A percentile compares a stretch with the other conserved stretches of the same genome.
phyloP scores from a whole-genome alignment of 2,113 vertebrate species.

The Gobio gobio region DNA sequence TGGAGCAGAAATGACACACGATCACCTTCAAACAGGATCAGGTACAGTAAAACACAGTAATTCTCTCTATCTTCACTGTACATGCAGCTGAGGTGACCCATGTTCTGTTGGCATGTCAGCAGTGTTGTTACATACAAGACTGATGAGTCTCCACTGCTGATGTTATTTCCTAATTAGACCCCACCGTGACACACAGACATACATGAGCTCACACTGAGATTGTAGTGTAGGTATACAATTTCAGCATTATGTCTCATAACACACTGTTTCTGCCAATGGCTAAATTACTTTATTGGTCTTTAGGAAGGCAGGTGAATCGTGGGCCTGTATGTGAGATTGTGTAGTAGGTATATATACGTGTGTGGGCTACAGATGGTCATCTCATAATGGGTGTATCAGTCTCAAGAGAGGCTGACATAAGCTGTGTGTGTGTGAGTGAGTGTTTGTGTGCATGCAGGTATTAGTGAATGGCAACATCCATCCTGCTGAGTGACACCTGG shows the following conservation, averaged over 20 bases:
- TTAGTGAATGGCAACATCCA: conserved; percentile 20
- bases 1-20: no score
- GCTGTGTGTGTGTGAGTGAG: conserved; percentile 15
- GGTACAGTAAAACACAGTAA: no score
- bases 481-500: conserved; percentile 8
- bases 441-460: background rate
- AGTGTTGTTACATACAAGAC: background rate
- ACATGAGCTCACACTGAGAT: conserved; percentile 9
- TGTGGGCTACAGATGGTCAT: conserved; percentile 45
- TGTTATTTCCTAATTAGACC: conserved; percentile 39
- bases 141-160: conserved; percentile 12
- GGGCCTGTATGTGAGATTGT: conserved; percentile 27
- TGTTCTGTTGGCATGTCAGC: conserved; percentile 10
- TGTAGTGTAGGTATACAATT: background rate
- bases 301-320: conserved; percentile 29
- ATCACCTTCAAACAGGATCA: no score
- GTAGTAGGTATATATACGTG: conserved; percentile 14
- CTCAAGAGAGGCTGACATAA: background rate
- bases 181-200: background rate
- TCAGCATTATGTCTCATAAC: conserved; percentile 19
- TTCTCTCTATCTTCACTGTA: background rate
- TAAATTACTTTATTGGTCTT: conserved; percentile 25
- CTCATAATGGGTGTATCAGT: conserved; percentile 30
- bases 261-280: conserved; percentile 21
- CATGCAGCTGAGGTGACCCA: background rate